phyloP scores from a whole-genome alignment of 2,797 vertebrate species.

The Aldrovandia affinis region DNA sequence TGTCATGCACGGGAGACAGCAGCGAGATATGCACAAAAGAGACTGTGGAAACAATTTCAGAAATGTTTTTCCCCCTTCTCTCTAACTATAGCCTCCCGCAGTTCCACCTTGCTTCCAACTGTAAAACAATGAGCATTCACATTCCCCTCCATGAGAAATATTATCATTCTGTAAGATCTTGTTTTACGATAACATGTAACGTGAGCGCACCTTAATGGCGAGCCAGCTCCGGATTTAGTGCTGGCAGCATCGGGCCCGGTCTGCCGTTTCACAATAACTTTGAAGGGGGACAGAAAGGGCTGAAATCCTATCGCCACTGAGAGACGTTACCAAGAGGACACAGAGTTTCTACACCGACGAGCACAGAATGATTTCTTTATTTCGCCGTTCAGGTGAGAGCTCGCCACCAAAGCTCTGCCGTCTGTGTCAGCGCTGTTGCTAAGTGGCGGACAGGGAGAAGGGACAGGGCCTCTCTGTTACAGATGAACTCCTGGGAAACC shows the following conservation, averaged over 20 bases:
- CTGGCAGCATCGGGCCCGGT: slow-evolving; percentile 16
- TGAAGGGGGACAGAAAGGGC: background rate
- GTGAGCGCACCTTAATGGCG: background rate
- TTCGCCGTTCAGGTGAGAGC: background rate
- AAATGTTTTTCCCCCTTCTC: too few species aligned
- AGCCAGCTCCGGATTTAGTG: slow-evolving; percentile 18
- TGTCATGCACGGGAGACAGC: background rate
- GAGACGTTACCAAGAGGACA: background rate
- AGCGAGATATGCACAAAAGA: background rate
- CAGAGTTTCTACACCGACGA: background rate
- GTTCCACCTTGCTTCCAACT: background rate
- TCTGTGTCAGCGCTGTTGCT: too few species aligned
- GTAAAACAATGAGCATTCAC: background rate
- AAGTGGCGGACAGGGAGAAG: too few species aligned
- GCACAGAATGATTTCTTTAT: too few species aligned
- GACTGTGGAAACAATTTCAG: too few species aligned
- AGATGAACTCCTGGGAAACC: too few species aligned
- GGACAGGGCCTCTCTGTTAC: too few species aligned
- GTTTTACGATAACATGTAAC: slow-evolving; percentile 14
- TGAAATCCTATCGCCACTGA: background rate
- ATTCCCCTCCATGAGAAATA: background rate
- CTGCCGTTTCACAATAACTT: slow-evolving; percentile 12
- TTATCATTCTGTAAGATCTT: slow-evolving; percentile 19
- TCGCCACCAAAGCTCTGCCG: too few species aligned
- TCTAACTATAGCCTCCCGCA: background rate